phyloP scores from a whole-genome alignment of 2,888 invertebrate species.

The Blastobasis adustella region DNA sequence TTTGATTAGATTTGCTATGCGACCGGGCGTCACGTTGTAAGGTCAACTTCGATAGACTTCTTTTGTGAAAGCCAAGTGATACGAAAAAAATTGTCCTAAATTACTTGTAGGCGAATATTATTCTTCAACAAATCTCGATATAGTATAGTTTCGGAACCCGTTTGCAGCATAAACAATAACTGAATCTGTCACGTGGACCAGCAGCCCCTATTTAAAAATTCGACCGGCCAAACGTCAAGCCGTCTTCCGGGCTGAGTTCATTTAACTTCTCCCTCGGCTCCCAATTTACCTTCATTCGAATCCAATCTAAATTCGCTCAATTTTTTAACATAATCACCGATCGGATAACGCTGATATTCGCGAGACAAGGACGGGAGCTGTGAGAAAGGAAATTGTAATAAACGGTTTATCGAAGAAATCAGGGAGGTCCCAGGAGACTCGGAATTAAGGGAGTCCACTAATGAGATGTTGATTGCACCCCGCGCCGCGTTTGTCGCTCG shows the following conservation, averaged over 20 bases:
- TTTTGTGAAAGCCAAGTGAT: too few relatives aligned
- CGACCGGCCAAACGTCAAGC: background rate
- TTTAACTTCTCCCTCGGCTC: conserved; percentile 44
- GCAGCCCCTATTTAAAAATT: too few relatives aligned
- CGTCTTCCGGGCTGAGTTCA: conserved; percentile 27
- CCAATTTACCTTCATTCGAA: conserved; percentile 44
- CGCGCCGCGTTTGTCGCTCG: conserved; percentile 47
- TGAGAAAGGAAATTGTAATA: conserved; percentile 48
- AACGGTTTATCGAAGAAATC: conserved; percentile 63
- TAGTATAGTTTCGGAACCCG: too few relatives aligned
- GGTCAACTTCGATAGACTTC: too few relatives aligned
- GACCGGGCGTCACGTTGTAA: too few relatives aligned
- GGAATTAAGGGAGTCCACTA: conserved; percentile 61
- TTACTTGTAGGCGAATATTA: too few relatives aligned
- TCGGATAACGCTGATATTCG: conserved; percentile 44
- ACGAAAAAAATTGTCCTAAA: too few relatives aligned
- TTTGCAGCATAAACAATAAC: too few relatives aligned
- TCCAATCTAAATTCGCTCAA: conserved; percentile 44
- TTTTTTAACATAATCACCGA: conserved; percentile 54
- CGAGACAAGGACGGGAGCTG: conserved; percentile 34
- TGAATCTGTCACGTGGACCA: too few relatives aligned
- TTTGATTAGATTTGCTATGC: too few relatives aligned
- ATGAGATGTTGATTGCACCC: conserved; percentile 71
- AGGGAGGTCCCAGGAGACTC: conserved; percentile 40
- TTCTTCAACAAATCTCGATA: too few relatives aligned